Evolutionary conservation across 2,888 invertebrate genomes (phyloP).

Genomic region (Calameuta pallipes): DNA sequence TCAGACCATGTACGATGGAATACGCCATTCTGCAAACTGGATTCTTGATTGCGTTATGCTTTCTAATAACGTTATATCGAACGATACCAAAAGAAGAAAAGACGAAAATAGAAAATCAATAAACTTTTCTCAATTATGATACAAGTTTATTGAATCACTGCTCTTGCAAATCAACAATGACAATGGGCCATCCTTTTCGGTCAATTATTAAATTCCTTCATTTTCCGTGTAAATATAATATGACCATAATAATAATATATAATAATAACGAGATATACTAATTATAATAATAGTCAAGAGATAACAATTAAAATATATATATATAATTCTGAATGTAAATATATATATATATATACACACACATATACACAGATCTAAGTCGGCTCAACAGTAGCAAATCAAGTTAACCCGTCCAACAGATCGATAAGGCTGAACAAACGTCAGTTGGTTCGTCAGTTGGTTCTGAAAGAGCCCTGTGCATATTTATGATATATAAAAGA

Average conservation of each 20-base stretch:
- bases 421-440: not conserved
- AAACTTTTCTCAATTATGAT: conserved; percentile 36
- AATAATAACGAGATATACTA: conserved; percentile 55
- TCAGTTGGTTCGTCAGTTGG: not conserved
- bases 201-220: conserved; percentile 7
- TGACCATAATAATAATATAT: conserved; percentile 48
- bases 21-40: not conserved
- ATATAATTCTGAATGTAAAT: conserved; percentile 24
- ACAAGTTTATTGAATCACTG: conserved; percentile 57
- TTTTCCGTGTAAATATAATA: conserved; percentile 14
- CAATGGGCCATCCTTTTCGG: conserved; percentile 32
- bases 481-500: not conserved
- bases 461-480: not conserved
- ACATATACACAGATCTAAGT: not conserved
- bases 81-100: not conserved
- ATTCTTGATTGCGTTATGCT: not conserved
- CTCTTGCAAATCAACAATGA: conserved; percentile 48
- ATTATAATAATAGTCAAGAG: conserved; percentile 48
- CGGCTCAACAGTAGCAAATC: not conserved
- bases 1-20: not conserved
- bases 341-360: conserved; percentile 18
- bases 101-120: not conserved
- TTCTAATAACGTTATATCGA: not conserved
- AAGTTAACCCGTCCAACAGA: not conserved
- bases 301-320: conserved; percentile 58